These are phyloP conservation scores for Metalampra italica DNA, from an alignment of 2,888 invertebrate genomes.

Conservation along the genomic window DNA sequence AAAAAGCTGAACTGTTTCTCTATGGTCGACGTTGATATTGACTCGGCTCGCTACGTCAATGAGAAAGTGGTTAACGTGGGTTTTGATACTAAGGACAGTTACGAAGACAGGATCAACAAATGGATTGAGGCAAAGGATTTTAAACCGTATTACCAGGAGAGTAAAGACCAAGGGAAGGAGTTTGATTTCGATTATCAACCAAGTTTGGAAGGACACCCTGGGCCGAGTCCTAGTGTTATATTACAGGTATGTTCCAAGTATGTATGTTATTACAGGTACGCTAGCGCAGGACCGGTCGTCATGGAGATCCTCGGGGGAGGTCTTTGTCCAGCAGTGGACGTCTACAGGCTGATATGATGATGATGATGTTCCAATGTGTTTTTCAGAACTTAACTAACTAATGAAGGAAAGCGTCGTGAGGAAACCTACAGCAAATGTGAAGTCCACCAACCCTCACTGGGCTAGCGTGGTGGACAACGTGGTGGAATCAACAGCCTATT, in stretches of 20 bases:
- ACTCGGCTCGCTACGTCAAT: slow-evolving; percentile 47
- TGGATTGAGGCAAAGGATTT: slow-evolving; percentile 27
- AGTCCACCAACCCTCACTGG: no score
- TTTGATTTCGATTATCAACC: slow-evolving; percentile 95
- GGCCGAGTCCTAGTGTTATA: slow-evolving; percentile 96
- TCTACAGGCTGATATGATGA: no score
- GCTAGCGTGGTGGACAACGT: no score
- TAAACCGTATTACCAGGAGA: slow-evolving; percentile 50
- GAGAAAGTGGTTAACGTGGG: slow-evolving; percentile 57
- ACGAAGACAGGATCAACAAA: slow-evolving; percentile 39
- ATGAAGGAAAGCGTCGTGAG: no score
- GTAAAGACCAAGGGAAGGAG: slow-evolving; percentile 39
- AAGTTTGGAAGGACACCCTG: slow-evolving; percentile 87
- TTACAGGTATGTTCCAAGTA: slow-evolving; percentile 84
- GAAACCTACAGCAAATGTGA: no score
- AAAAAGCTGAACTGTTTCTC: slow-evolving; percentile 62
- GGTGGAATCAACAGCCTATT: no score
- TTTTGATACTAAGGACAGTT: slow-evolving; percentile 50
- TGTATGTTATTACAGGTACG: no score
- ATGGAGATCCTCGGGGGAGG: no score
- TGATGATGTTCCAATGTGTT: no score
- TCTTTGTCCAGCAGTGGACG: no score
- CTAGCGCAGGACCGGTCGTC: no score
- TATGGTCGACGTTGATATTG: slow-evolving; percentile 68
- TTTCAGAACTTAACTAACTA: no score